These are phyloP conservation scores for Dinocampus coccinellae DNA, from an alignment of 2,888 invertebrate genomes.

Conservation along the genomic window DNA sequence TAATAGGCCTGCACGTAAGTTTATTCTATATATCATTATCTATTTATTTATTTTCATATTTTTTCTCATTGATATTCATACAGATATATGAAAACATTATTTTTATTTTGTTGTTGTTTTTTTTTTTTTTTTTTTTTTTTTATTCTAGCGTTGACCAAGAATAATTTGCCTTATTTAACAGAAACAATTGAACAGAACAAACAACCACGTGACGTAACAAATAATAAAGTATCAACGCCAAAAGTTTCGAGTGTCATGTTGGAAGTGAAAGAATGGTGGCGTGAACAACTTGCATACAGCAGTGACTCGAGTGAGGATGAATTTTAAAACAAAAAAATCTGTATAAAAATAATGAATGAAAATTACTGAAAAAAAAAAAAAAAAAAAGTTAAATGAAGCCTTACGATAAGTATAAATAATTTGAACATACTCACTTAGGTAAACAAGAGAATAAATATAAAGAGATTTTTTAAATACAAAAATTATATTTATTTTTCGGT, in stretches of 20 bases:
- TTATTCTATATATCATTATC: constrained; percentile 44
- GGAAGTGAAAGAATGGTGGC: constrained; percentile 90
- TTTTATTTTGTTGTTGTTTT: neutral
- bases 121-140: neutral
- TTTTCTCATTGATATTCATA: neutral
- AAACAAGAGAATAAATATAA: neutral
- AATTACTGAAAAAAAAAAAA: neutral
- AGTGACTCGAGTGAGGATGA: constrained; percentile 77
- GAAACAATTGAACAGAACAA: constrained; percentile 69
- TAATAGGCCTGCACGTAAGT: constrained; percentile 76
- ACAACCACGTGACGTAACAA: constrained; percentile 69
- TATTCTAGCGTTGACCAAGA: constrained; percentile 70
- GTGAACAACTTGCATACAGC: constrained; percentile 78
- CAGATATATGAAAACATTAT: no score
- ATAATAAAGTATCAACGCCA: constrained; percentile 69
- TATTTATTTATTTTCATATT: constrained; percentile 46
- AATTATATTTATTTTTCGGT: neutral
- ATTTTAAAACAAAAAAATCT: constrained; percentile 46
- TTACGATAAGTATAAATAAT: neutral
- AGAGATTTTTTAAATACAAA: neutral
- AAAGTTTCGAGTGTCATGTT: constrained; percentile 74
- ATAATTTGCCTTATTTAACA: constrained; percentile 71
- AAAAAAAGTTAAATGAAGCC: neutral
- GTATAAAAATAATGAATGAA: constrained; percentile 21
- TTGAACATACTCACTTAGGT: neutral